Base-by-base conservation (phyloP, 1,140 invertebrate species). In the Drosophila persimilis region DNA sequence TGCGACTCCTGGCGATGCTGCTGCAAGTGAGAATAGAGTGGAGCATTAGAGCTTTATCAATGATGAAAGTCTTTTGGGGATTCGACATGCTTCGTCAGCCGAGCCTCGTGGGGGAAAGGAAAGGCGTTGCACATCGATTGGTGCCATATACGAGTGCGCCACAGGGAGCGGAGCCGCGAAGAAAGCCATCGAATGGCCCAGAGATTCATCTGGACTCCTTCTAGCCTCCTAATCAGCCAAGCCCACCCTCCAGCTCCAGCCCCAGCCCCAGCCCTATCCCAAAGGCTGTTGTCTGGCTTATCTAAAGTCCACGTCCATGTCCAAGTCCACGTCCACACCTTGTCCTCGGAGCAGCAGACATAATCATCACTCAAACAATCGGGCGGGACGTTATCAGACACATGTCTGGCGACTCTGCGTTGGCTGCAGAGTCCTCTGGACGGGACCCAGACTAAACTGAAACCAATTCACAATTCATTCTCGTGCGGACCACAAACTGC, bases 1-100 rank as follows among this genome's bases (percentile, higher is more conserved):
- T 91, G 78, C 50, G 86, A 91, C 72, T 91, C 90, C 80, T 91
- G 90, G 51, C 90, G 90, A 63, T 91, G 78, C 62, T 91, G 90
- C 85, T 90, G 74, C 65, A 86, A 88, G 50, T 52, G 55, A 48
- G 55, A 77, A 63, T 63, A 45, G 63, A 77, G 62, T 39, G 35
- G 11, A 11, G 35, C 35, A 39, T 60, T 64, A 24, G 11, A 35
- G 51, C 48, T 64, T 90, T 89, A 89, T 89, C 86, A 73, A 79
- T 63, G 86, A 89, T 89, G 86, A 89, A 89, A 89, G 86, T 90
- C 71, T 64, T 41, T 63, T 6, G 11, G 62, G 63, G 45, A 50
- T 61, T 48, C 15, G 35, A 41, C 60, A 77, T 24, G 52, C 41
- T 55, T 58, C 35, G 43, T 62, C 31, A 61, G 43, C 9, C 22